Base-by-base conservation (phyloP, 2,888 invertebrate species). In the Trachelus troglodyta region DNA sequence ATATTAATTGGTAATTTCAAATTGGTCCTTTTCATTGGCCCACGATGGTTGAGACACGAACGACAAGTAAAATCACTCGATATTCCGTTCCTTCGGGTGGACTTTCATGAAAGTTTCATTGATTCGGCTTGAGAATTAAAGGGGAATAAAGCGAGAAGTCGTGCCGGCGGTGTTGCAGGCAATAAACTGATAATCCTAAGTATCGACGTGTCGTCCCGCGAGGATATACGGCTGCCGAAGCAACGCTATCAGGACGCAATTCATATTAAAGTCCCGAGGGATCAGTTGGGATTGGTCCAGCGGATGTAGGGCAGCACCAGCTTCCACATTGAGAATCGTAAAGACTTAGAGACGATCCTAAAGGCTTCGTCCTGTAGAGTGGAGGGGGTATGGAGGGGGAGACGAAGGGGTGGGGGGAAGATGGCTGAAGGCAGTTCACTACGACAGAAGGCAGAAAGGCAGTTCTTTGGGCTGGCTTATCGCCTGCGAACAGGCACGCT, bases 401-500 rank as follows among this genome's bases (percentile, higher is more conserved):
- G 37, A 12, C 1, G 3, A 3, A 2, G 40, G 40, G 40, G 79
- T 33, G 75, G 71, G 76, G 35, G 69, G 73, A 80, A 76, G 78
- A 79, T 80, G 85, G 84, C 81, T 82, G 81, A 83, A 85, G 86
- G 85, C 82, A 84, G 83, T 83, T 82, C 83, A 84, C 82, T 82
- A 81, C 83, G 83, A 81, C 81, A 83, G 81, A 82, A 81, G 82
- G 79, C 82, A 79, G 77, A 79, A 83, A 82, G 85, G 84, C 87
- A 86, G 88, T 88, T 87, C 88, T 87, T 87, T 87, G 87, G 87
- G 85, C 83, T 84, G 85, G 88, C 89, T 89, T 89, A 89, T 89
- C 89, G 87, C 87, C 83, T 77, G 85, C 85, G 84, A 89, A 85
- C 89, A 89, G 89, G 86, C 89, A 83, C 83, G 84, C 81, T 80